Base-by-base conservation (phyloP, 1,140 invertebrate species). In the Pissodes strobi region DNA sequence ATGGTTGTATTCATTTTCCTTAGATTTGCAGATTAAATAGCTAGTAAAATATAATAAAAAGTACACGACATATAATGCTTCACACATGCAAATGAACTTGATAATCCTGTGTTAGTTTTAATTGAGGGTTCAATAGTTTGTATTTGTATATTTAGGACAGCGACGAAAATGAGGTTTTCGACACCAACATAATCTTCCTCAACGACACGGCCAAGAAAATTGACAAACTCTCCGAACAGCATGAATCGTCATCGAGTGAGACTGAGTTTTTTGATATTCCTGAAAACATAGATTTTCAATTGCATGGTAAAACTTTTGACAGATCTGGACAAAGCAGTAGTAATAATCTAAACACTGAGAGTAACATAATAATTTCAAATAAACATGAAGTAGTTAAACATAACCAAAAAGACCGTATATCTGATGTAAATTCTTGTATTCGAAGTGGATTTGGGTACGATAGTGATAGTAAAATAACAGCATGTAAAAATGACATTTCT, bases 181-280 rank as follows among this genome's bases (percentile, higher is more conserved):
- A 74, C 37, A 71, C 69, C 53, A 74, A 74, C 45, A 58, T 72
- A 39, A 53, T 72, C 12, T 72, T 69, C 45, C 43, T 61, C 27
- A 74, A 74, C 30, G 69, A 72, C 55, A 43, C 68, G 52, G 45
- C 57, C 13, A 61, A 48, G 60, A 37, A 60, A 48, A 59, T 68
- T 5, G 27, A 58, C 39, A 64, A 63, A 21, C 53, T 67, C 15
- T 2, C 48, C 9, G 59, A 67, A 27, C 60, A 48, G 27, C 21
- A 57, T 38, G 56, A 57, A 13, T 67, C 68, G 17, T 65, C 64
- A 17, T 71, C 73, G n/a, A 75, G 73, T 69, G 76, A 76, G 71
- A 70, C 68, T 19, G 76, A 77, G 46, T 75, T 76, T 73, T 49
- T 66, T 58, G 76, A 76, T 68, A 68, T 66, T 15, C 55, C 55